Percentiles rank a stretch among this genome's conserved stretches.
phyloP scores from a whole-genome alignment of 2,797 vertebrate species.

The Rhinophrynus dorsalis region DNA sequence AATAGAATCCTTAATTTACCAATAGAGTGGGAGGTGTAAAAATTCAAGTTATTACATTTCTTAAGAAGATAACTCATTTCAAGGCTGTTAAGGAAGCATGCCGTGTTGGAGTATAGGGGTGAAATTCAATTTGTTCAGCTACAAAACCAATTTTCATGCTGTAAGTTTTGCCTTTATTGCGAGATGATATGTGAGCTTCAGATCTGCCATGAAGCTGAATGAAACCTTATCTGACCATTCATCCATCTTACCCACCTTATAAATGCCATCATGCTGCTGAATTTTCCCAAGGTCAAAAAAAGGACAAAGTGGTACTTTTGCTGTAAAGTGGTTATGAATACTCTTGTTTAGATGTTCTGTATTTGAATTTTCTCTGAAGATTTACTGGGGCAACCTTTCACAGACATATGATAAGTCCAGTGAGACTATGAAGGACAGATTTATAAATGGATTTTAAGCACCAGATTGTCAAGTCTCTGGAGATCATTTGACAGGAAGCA shows the following conservation, averaged over 20 bases:
- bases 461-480: background rate
- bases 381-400: conserved; percentile 11
- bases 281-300: conserved; percentile 35
- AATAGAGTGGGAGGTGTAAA: conserved; percentile 46
- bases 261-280: conserved; percentile 30
- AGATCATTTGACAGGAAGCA: background rate
- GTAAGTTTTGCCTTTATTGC: conserved; percentile 50
- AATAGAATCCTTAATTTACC: conserved; percentile 46
- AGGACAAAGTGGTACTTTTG: conserved; percentile 16
- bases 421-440: conserved; percentile 9
- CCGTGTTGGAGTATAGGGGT: conserved; percentile 46
- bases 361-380: conserved; percentile 23
- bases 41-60: conserved; percentile 49
- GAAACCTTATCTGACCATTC: conserved; percentile 44
- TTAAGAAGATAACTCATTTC: conserved; percentile 51
- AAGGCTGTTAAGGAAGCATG: conserved; percentile 48
- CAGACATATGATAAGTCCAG: conserved; percentile 12
- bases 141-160: conserved; percentile 52
- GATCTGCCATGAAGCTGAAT: conserved; percentile 35
- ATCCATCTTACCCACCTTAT: conserved; percentile 47
- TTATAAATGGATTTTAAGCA: conserved; percentile 12
- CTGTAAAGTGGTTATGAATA: background rate
- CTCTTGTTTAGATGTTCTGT: conserved; percentile 9
- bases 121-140: conserved; percentile 52
- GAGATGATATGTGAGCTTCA: conserved; percentile 47